Evolutionary conservation across 2,113 vertebrate genomes (phyloP).

Genomic region (Cynopterus brachyotis): DNA sequence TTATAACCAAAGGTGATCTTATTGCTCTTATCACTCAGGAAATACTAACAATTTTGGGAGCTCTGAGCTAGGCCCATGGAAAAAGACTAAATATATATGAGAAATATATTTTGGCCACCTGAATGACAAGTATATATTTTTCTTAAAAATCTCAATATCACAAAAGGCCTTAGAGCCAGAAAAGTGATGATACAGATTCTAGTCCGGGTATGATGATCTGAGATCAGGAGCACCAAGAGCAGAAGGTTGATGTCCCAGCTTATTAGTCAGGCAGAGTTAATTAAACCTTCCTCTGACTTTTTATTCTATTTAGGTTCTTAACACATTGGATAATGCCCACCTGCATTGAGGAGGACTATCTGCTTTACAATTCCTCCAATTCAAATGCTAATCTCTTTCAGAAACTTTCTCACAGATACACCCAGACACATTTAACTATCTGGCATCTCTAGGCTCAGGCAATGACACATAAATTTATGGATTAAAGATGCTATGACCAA

Average conservation of each 20-base stretch:
- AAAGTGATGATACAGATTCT: not conserved
- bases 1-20: not conserved
- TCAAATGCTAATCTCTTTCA: not conserved
- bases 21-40: not conserved
- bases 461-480: not conserved
- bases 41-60: not conserved
- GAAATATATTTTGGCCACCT: not conserved
- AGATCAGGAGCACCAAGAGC: not conserved
- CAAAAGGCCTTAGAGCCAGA: not conserved
- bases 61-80: not conserved
- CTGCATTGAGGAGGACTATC: not conserved
- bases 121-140: not conserved
- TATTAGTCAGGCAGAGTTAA: not conserved
- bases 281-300: not conserved
- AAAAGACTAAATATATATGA: not conserved
- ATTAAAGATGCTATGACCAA: not conserved
- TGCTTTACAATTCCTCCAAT: not conserved
- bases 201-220: not conserved
- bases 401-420: not conserved
- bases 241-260: not conserved
- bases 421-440: not conserved
- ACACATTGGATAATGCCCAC: not conserved
- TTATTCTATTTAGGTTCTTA: not conserved
- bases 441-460: not conserved
- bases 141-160: not conserved